Evolutionary conservation across 2,888 invertebrate genomes (phyloP), one percentile per base, ranked within the genome.

Genomic region (Spisula solida): DNA sequence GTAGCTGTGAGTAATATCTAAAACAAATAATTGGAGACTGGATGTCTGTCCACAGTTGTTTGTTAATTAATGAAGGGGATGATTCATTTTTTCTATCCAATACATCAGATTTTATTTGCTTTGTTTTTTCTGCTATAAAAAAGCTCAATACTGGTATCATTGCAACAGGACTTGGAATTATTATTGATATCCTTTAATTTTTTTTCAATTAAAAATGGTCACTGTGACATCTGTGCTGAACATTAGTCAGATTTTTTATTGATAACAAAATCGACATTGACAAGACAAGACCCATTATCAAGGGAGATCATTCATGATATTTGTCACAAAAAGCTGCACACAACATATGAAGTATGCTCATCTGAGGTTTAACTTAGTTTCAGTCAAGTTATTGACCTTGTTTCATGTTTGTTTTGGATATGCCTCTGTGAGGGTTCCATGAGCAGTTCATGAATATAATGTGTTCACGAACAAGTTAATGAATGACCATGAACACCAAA

Each of bases 1-100:
- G 34, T 75, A 75, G 31, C 31, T 31, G 16, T 31, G 75, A 34
- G 75, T 75, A 75, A 34, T 31, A 6, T n/a, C 20, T n/a, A 66
- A 12, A 4, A 18, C 34, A 75, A 75, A 75, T 16, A 75, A 34
- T 31, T 14, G 75, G 75, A 75, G 75, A 75, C 75, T 18, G 16
- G 5, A 34, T 16, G 75, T 75, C 75, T 75, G 75, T 75, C 16
- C 34, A 75, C 31, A 12, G 18, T 31, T 18, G 31, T 31, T 18
- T 16, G 75, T 25, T 31, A 75, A 34, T 25, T 31, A 41, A 41
- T 41, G 41, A 41, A 5, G 2, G 8, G 41, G 75, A 75, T 75
- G 75, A 75, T 75, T 75, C 75, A 75, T 75, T 75, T 75, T 75
- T 75, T 75, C 18, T 4, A 75, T 34, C 31, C 18, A 34, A 75